Conservation (phyloP, 2,797 vertebrate species). For the Sparidentex hasta region DNA sequence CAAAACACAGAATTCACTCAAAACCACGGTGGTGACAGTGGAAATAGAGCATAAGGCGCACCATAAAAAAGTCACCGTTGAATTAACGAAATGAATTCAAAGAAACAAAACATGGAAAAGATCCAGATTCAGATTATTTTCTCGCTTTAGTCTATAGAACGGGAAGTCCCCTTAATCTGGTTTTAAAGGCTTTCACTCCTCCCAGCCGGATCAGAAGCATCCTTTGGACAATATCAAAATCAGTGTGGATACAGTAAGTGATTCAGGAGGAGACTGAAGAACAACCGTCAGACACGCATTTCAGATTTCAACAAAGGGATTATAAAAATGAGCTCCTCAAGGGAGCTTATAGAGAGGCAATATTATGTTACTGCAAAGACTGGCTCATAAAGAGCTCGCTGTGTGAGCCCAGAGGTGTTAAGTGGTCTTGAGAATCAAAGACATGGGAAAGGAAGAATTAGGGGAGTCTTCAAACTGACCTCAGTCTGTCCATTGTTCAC, state of each 20-base stretch:
- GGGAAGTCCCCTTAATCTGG: not conserved
- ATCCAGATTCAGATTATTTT: not conserved
- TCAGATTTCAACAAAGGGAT: slow-evolving; percentile 30
- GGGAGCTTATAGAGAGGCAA: not conserved
- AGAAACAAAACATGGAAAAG: not conserved
- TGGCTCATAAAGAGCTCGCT: not conserved
- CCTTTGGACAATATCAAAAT: not conserved
- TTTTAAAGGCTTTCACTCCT: not conserved
- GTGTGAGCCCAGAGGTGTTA: not conserved
- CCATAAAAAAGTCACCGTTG: not conserved
- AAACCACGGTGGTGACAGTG: not conserved
- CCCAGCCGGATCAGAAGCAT: slow-evolving; percentile 2
- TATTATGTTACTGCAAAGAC: slow-evolving; percentile 2
- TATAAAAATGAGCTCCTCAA: slow-evolving; percentile 13
- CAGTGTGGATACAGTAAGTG: not conserved
- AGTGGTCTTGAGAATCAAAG: slow-evolving; percentile 26
- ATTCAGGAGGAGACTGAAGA: not conserved
- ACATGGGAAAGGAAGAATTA: not conserved
- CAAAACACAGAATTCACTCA: not conserved
- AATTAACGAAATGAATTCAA: not conserved
- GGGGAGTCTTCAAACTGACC: not conserved
- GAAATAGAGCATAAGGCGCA: not conserved
- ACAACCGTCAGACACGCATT: slow-evolving; percentile 2
- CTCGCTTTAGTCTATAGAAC: not conserved
- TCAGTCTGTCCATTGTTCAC: not conserved